Conservation (phyloP, 2,888 invertebrate genomes). For the Ptilodon capucinus region DNA sequence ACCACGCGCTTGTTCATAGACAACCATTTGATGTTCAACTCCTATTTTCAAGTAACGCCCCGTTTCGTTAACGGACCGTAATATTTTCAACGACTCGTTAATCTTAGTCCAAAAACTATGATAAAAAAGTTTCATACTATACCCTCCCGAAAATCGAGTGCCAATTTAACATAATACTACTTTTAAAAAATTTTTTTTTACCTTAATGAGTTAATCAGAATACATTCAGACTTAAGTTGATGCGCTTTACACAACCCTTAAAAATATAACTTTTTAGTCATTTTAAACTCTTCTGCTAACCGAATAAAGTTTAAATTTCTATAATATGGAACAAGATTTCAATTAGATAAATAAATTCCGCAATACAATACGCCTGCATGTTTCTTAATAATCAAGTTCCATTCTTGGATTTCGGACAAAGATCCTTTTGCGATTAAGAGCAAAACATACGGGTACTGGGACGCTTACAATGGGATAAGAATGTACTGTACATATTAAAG, state of each 20-base stretch:
- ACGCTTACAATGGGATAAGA: not conserved
- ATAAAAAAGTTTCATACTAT: too few relatives aligned
- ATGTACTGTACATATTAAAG: not conserved
- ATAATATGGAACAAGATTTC: constrained; percentile 3
- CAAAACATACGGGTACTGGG: constrained; percentile 25
- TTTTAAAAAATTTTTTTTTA: too few relatives aligned
- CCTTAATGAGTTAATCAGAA: too few relatives aligned
- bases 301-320: constrained; percentile 9
- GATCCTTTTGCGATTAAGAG: constrained; percentile 15
- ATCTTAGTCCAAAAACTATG: too few relatives aligned
- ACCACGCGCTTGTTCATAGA: too few relatives aligned
- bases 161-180: too few relatives aligned
- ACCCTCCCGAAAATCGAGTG: too few relatives aligned
- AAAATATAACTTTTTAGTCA: not conserved
- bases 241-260: constrained; percentile 12
- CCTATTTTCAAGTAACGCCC: too few relatives aligned
- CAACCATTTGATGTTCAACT: too few relatives aligned
- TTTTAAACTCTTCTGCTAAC: constrained; percentile 3
- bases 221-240: too few relatives aligned
- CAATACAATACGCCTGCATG: constrained; percentile 49
- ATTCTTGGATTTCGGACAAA: constrained; percentile 34
- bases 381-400: constrained; percentile 40
- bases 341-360: constrained; percentile 23
- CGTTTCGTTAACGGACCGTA: too few relatives aligned
- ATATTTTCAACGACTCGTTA: too few relatives aligned